Base-by-base conservation (phyloP, 1,140 invertebrate genomes). In the Muscidifurax raptorellus region DNA sequence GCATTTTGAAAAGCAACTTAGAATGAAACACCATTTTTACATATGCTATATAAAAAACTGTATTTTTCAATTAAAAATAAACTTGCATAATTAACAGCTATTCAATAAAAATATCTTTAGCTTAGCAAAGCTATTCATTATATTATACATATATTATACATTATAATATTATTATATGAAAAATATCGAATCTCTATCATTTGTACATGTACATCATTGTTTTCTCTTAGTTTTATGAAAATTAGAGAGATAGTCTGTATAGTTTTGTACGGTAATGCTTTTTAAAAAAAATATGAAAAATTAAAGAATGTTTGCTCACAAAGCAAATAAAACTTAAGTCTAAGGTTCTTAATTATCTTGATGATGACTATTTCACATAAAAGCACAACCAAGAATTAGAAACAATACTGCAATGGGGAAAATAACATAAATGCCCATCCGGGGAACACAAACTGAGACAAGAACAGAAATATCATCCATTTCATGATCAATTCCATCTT, bases 381-480 rank as follows among this genome's bases (percentile, higher is more conserved):
- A 97, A 88, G 96, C 96, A 94, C 96, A 97, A 87, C 95, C 93
- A 75, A 97, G 90, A 89, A 97, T 95, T 36, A 96, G 93, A 88
- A 97, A 94, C 78, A 97, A 90, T 85, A 96, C 95, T 28, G 95
- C 91, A 79, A 97, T 94, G 64, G 96, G 96, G 88, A 97, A 97
- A 84, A 97, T 94, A 13, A 96, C 95, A 88, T 97, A 97, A 52
- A 97, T 94, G 36, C 94, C 94, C 91, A 96, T 95, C 86, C 97
- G 92, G 27, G 97, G 96, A 91, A 96, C 94, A 89, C 97, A 97
- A 9, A 95, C 94, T 52, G 96, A 97, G 72, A 95, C 93, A 25
- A 97, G 91, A 32, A 95, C 93, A 12, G 94, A 95, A 83, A 95
- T 94, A 89, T 97, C 95, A 88, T 96, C 95, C 7, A 86, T 87